Percentiles rank a stretch among this genome's conserved stretches.
phyloP scores from a whole-genome alignment of 2,888 invertebrate species.

The Thymelicus lineola region DNA sequence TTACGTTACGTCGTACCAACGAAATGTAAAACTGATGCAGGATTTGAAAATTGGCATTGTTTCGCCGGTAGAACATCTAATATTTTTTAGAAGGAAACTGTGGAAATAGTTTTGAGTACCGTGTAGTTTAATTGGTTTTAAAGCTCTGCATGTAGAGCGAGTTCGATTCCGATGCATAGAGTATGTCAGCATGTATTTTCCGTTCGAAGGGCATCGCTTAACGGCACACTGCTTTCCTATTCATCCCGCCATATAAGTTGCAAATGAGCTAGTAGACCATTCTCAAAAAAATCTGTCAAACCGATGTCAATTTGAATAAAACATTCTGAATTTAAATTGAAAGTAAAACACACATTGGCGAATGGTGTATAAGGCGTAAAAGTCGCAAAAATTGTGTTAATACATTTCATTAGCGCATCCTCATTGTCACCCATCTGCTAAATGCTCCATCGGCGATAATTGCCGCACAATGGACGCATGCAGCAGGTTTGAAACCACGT shows the following conservation, averaged over 20 bases:
- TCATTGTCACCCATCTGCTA: constrained; percentile 74
- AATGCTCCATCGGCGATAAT: constrained; percentile 68
- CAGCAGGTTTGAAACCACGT: constrained; percentile 18
- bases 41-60: not conserved
- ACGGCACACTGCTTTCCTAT: too few relatives aligned
- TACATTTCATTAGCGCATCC: constrained; percentile 69
- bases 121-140: too few relatives aligned
- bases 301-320: not conserved
- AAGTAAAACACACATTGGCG: constrained; percentile 13
- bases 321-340: not conserved
- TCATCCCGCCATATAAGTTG: too few relatives aligned
- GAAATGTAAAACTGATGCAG: not conserved
- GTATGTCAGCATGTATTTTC: too few relatives aligned
- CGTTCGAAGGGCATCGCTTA: too few relatives aligned
- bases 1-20: constrained; percentile 43
- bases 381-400: constrained; percentile 26
- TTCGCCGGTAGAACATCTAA: not conserved
- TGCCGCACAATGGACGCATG: constrained; percentile 61
- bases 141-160: too few relatives aligned
- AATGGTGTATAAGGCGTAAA: constrained; percentile 21
- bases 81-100: too few relatives aligned
- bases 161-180: too few relatives aligned
- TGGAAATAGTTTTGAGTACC: too few relatives aligned
- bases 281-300: not conserved
- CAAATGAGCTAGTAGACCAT: too few relatives aligned